Conservation (phyloP, 2,888 invertebrate species). For the Hemithea aestivaria region DNA sequence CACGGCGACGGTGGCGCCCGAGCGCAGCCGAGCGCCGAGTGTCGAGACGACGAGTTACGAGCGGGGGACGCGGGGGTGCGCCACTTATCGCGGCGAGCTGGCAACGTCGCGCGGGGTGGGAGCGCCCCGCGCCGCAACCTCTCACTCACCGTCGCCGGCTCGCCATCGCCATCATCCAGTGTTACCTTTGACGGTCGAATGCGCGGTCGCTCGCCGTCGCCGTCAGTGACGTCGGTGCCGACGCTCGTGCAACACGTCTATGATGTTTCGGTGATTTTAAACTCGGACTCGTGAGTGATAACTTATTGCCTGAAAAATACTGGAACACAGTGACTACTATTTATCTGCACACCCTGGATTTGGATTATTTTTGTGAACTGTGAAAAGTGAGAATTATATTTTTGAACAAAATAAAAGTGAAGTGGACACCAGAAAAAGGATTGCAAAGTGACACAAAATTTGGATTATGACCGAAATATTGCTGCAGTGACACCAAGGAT, state of each 20-base stretch:
- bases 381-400: constrained; percentile 63
- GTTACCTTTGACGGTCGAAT: constrained; percentile 81
- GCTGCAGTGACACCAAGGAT: constrained; percentile 43
- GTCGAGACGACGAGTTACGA: constrained; percentile 70
- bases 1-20: constrained; percentile 71
- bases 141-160: constrained; percentile 80
- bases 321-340: constrained; percentile 85
- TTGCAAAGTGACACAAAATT: constrained; percentile 60
- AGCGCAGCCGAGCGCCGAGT: constrained; percentile 68
- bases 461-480: constrained; percentile 57
- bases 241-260: constrained; percentile 77
- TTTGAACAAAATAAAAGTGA: constrained; percentile 51
- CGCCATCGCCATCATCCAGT: constrained; percentile 76
- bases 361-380: constrained; percentile 64
- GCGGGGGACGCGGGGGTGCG: constrained; percentile 75
- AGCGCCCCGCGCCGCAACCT: constrained; percentile 78
- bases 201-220: constrained; percentile 72
- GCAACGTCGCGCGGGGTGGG: constrained; percentile 77
- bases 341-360: constrained; percentile 63
- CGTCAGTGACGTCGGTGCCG: constrained; percentile 76
- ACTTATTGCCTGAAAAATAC: constrained; percentile 80
- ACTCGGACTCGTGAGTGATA: constrained; percentile 74
- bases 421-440: constrained; percentile 67
- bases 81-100: constrained; percentile 77
- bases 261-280: constrained; percentile 75